Conservation (phyloP, 1,140 invertebrate species). For the Metopolophium dirhodum region DNA sequence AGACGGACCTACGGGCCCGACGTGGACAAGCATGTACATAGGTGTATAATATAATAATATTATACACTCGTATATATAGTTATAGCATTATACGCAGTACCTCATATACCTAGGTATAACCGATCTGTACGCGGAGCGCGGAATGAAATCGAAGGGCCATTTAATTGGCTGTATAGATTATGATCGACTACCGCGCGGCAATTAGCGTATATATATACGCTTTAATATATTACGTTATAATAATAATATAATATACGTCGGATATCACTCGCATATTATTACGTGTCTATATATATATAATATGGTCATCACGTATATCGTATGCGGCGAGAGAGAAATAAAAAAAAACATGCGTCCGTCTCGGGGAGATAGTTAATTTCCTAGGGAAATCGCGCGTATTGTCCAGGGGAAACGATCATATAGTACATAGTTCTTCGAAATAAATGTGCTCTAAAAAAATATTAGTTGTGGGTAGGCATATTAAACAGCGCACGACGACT, state of each 20-base stretch:
- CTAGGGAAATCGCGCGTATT: neutral
- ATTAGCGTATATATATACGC: neutral
- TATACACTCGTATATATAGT: too few relatives aligned
- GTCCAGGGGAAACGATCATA: neutral
- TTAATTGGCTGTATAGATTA: neutral
- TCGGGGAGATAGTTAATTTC: slow-evolving; percentile 9
- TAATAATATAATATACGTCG: neutral
- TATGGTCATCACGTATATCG: neutral
- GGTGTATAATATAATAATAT: too few relatives aligned
- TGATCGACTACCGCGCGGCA: slow-evolving; percentile 1
- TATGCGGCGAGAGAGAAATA: neutral
- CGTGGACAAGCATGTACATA: neutral
- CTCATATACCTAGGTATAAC: neutral
- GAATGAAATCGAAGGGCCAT: neutral
- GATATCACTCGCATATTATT: neutral
- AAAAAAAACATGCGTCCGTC: neutral
- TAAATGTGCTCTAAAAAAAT: neutral
- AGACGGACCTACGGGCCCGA: neutral
- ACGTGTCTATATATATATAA: neutral
- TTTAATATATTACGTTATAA: neutral
- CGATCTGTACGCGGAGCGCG: neutral
- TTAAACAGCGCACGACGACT: neutral
- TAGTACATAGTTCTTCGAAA: neutral
- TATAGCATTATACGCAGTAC: neutral
- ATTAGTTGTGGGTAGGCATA: neutral